A percentile compares a stretch with the other conserved stretches of the same genome.
Conservation (phyloP, 1,140 invertebrate species). For the Acromyrmex echinatior region DNA sequence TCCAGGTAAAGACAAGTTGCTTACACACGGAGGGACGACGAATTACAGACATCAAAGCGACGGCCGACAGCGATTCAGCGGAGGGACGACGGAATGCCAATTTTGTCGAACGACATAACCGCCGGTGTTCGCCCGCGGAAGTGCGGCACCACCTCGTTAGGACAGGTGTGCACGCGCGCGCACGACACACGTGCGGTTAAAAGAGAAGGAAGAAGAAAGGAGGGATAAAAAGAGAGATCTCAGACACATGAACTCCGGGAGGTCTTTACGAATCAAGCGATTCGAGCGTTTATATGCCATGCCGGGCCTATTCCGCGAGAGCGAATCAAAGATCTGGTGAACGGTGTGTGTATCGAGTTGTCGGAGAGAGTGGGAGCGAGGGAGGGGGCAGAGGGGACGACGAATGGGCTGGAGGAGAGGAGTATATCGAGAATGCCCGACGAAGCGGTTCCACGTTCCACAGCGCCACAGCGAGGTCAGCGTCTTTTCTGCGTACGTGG, state of each 20-base stretch:
- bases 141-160: background rate
- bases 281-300: background rate
- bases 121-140: background rate
- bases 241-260: background rate
- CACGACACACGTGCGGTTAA: background rate
- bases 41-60: slow-evolving; percentile 38
- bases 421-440: slow-evolving; percentile 2
- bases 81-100: background rate
- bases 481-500: slow-evolving; percentile 27
- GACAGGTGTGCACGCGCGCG: background rate
- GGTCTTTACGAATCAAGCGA: slow-evolving; percentile 13
- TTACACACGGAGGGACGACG: background rate
- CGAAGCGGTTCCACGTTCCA: slow-evolving; percentile 29
- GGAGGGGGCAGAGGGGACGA: background rate
- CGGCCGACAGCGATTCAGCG: slow-evolving; percentile 8
- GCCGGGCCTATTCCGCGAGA: slow-evolving; percentile 33
- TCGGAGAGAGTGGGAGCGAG: background rate
- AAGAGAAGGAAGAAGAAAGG: background rate
- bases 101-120: slow-evolving; percentile 33
- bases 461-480: slow-evolving; percentile 16
- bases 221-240: background rate
- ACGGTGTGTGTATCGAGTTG: slow-evolving; percentile 36
- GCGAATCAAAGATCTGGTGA: slow-evolving; percentile 26
- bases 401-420: background rate
- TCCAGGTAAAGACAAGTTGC: background rate